Evolutionary conservation across 2,113 vertebrate genomes (phyloP), one percentile per base, ranked within the genome.

Genomic region (Orthochromis malagaraziensis): DNA sequence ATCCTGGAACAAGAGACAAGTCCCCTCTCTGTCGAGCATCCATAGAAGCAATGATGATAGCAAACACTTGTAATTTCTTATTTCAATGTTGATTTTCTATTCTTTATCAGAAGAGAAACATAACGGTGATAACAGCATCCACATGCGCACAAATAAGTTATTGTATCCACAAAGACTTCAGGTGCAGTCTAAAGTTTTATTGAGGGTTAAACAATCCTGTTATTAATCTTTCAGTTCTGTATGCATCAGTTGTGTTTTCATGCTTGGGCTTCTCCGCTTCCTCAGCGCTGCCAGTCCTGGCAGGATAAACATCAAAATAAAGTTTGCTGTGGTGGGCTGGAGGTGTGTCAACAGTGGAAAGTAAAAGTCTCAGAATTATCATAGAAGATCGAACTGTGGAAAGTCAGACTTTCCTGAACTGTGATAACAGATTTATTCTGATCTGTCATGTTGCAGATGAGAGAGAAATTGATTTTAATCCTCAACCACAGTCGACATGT

Each of bases 401-500:
- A 77, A 75, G 35, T 80, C 38, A 3, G 9, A 17, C 5, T 87
- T 33, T 83, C 9, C 21, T 70, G 6, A 54, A 11, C 19, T 45
- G n/a, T 82, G 21, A 80, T n/a, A 57, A 60, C 54, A 3, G 5
- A 51, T 33, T 77, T 40, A 38, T 38, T 53, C 3, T 12, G 5
- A 53, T 82, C 54, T 73, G 38, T 83, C 33, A 16, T 17, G 60
- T 79, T 38, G 4, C 26, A 80, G 24, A 40, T 11, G 6, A 79
- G 5, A 87, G 11, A 85, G 7, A 53, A 77, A 68, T 57, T 7
- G 26, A 6, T 8, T 11, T 19, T 75, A 26, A 54, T 12, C 87
- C 35, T 82, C 45, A 77, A 26, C 84, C n/a, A 19, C 73, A 35
- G 79, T 58, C 63, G 47, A 81, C 84, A 47, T 94, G 84, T 94